A percentile compares a stretch with the other conserved stretches of the same genome.
phyloP scores from a whole-genome alignment of 2,888 invertebrate genomes.

The Pachydiplax longipennis region DNA sequence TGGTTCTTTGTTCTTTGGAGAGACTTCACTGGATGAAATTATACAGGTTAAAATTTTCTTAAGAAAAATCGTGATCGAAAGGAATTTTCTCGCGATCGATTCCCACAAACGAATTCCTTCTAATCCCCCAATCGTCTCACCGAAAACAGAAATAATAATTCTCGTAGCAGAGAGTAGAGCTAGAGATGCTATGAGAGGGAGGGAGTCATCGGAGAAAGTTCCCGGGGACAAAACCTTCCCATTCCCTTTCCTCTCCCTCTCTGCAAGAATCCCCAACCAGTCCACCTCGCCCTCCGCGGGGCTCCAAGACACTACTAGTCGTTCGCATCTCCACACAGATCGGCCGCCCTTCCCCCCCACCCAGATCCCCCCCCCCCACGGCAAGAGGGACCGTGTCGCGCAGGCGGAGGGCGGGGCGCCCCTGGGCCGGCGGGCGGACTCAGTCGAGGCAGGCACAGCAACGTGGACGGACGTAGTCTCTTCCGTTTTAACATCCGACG shows the following conservation, averaged over 20 bases:
- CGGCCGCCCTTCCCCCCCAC: neutral
- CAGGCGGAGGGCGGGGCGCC: conserved; percentile 33
- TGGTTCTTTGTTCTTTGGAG: too few relatives aligned
- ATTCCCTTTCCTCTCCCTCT: neutral
- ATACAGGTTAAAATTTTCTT: too few relatives aligned
- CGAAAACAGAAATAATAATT: neutral
- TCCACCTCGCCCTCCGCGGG: conserved; percentile 2
- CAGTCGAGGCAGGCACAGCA: conserved; percentile 37
- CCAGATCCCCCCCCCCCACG: neutral
- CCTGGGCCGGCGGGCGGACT: neutral
- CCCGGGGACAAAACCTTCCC: neutral
- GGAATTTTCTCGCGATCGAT: too few relatives aligned
- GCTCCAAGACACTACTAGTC: neutral
- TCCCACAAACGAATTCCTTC: too few relatives aligned
- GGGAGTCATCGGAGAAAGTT: conserved; percentile 14
- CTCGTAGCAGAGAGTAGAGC: neutral
- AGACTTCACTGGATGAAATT: too few relatives aligned
- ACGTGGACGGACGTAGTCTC: neutral
- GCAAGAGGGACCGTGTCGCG: conserved; percentile 3
- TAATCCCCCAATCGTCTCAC: neutral
- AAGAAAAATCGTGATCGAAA: too few relatives aligned
- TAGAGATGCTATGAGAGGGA: neutral
- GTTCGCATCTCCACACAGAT: neutral
- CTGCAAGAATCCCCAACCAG: conserved; percentile 1
- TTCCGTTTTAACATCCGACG: neutral